These are phyloP conservation scores for Junonia oenone DNA, from an alignment of 2,888 invertebrate species.

Conservation along the genomic window DNA sequence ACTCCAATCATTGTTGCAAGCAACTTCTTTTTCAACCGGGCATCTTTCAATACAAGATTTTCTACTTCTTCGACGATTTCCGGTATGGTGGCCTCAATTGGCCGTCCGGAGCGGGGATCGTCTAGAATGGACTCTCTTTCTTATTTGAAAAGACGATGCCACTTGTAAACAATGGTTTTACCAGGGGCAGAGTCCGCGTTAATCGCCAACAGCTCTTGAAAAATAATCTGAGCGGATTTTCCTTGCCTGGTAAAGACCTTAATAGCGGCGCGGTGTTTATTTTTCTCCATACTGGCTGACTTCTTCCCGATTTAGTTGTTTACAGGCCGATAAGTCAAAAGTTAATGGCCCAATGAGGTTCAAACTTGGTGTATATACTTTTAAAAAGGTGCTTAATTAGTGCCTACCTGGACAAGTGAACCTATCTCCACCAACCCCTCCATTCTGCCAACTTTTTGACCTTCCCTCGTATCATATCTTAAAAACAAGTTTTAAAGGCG, in stretches of 20 bases:
- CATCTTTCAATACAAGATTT: constrained; percentile 13
- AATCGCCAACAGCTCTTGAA: constrained; percentile 13
- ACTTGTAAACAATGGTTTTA: constrained; percentile 17
- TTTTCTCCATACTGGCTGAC: constrained; percentile 5
- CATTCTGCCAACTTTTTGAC: too few species aligned
- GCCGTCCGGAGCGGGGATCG: constrained; percentile 11
- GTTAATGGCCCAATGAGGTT: constrained; percentile 5
- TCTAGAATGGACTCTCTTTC: constrained; percentile 22
- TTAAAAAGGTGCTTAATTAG: background rate
- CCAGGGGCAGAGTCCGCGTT: constrained; percentile 15
- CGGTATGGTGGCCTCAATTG: background rate
- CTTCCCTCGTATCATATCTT: too few species aligned
- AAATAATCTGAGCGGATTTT: constrained; percentile 8
- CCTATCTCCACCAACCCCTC: background rate
- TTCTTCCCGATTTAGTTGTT: too few species aligned
- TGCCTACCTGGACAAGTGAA: background rate
- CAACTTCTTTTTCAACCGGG: constrained; percentile 20
- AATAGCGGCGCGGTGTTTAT: constrained; percentile 10
- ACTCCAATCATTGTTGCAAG: constrained; percentile 22
- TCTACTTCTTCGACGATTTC: background rate
- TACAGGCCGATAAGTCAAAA: background rate
- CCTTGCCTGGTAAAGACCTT: constrained; percentile 20
- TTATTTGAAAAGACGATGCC: constrained; percentile 17
- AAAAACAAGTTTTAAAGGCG: too few species aligned
- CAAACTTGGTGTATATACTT: constrained; percentile 9